Evolutionary conservation across 1,140 invertebrate genomes (phyloP), one percentile per base, ranked within the genome.

Genomic region (Mizuhopecten yessoensis): DNA sequence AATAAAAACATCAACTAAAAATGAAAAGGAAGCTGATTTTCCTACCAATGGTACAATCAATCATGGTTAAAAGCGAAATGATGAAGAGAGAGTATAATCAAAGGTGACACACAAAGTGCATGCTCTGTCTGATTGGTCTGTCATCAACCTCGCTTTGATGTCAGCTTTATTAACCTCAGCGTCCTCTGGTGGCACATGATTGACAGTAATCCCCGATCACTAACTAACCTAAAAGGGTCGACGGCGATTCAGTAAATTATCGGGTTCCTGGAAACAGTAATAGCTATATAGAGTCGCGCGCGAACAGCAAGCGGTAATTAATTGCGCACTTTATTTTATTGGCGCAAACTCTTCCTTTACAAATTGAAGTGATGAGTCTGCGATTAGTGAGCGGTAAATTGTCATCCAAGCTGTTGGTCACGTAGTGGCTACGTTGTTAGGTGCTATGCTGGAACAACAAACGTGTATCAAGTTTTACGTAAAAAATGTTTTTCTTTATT

Each of bases 271-370:
- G 57, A 75, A 75, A 29, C 57, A 75, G 1, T 75, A 75, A 75
- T 75, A 29, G n/a, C 57, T 29, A n/a, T 29, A 75, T 75, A 75
- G 57, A 75, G 57, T 75, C 57, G 57, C 57, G 57, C 23, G 57
- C 57, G 57, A 75, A 75, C 57, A 75, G n/a, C 57, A 75, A 75
- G 57, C 57, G 57, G 57, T 75, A 75, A 75, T 75, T 75, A 75
- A 75, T 75, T 75, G 57, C 57, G 57, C 57, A 75, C 57, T 75
- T 75, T 75, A 75, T 75, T 75, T 75, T 75, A 75, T 75, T 75
- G 57, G 57, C 57, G 57, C 57, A 75, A 75, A 75, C 57, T 75
- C n/a, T 29, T 75, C 57, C 57, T 29, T 75, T 75, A 75, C 57
- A 75, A 75, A 75, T 75, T 75, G 57, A 75, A 75, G 57, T 75